Conservation (phyloP, 2,797 vertebrate species). For the Gymnoscopelus braueri region DNA sequence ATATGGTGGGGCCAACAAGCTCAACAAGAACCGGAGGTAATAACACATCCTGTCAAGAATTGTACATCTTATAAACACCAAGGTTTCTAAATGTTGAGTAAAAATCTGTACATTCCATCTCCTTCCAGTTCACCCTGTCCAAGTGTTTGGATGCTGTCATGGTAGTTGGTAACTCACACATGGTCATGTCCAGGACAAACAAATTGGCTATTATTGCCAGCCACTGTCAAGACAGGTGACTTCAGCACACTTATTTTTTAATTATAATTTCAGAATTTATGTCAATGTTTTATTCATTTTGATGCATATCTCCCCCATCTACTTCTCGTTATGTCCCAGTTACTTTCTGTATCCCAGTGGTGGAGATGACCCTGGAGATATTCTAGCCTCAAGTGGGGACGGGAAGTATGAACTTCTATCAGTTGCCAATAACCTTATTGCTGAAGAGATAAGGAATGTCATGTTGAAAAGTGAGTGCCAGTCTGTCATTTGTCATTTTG, state of each 20-base stretch:
- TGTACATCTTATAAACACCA: background rate
- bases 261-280: background rate
- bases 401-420: constrained; percentile 95
- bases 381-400: constrained; percentile 85
- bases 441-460: constrained; percentile 89
- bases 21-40: constrained; percentile 87
- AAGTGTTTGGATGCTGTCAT: constrained; percentile 93
- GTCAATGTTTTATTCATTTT: background rate
- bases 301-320: background rate
- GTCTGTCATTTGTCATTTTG: background rate
- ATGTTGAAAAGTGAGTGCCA: constrained; percentile 87
- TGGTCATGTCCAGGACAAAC: constrained; percentile 91
- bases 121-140: constrained; percentile 88
- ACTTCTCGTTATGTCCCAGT: constrained; percentile 67
- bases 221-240: constrained; percentile 94
- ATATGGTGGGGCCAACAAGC: constrained; percentile 97
- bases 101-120: background rate
- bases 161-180: constrained; percentile 93
- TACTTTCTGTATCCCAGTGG: constrained; percentile 90
- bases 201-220: constrained; percentile 93
- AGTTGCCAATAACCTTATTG: constrained; percentile 88
- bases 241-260: background rate
- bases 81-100: background rate
- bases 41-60: background rate
- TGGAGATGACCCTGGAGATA: constrained; percentile 78